Percentiles rank a stretch among this genome's conserved stretches.
These are phyloP conservation scores for Iguana delicatissima DNA, from an alignment of 2,797 vertebrate species.

Conservation along the genomic window DNA sequence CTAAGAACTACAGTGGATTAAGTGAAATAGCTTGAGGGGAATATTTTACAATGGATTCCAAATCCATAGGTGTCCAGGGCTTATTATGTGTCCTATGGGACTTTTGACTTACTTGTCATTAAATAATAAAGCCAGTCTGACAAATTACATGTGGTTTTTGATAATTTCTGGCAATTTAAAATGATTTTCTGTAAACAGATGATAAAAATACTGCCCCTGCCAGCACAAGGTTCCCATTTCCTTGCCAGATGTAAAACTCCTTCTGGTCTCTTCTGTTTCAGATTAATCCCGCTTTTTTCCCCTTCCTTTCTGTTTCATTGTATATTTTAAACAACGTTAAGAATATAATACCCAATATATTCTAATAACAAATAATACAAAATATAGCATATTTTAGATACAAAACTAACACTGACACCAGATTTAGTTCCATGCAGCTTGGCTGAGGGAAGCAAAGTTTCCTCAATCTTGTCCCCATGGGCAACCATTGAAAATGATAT, in stretches of 20 bases:
- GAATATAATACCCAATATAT: too few relatives aligned
- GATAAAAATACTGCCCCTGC: background rate
- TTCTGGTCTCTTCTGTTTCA: background rate
- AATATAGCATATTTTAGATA: background rate
- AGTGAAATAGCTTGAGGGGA: background rate
- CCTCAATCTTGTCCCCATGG: background rate
- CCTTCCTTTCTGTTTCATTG: background rate
- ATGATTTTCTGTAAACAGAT: slow-evolving; percentile 3
- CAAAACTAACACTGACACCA: background rate
- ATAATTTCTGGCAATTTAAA: background rate
- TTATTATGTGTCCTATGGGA: background rate
- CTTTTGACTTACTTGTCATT: background rate
- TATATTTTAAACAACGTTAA: background rate
- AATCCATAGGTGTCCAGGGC: background rate
- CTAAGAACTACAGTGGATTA: background rate
- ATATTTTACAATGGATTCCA: background rate
- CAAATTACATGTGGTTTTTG: slow-evolving; percentile 24
- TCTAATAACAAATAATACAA: background rate
- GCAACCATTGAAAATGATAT: background rate
- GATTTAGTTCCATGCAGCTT: background rate
- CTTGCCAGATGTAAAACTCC: background rate
- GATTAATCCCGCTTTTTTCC: background rate
- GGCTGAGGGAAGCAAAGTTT: background rate
- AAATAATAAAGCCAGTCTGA: background rate
- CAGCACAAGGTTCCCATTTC: background rate